Evolutionary conservation across 2,888 invertebrate genomes (phyloP).

Genomic region (Noctua fimbriata): DNA sequence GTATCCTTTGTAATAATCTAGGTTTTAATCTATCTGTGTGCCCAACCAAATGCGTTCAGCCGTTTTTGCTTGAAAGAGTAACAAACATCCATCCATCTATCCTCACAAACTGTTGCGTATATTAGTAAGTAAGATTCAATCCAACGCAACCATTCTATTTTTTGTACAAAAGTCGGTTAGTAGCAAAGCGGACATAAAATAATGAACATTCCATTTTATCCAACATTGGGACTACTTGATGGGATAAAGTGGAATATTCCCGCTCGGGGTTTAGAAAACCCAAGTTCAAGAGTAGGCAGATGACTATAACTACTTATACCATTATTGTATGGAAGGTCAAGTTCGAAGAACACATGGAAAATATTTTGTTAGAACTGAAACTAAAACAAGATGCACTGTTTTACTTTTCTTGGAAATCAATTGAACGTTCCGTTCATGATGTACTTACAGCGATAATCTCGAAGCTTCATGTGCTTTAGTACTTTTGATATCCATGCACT

Average conservation of each 20-base stretch:
- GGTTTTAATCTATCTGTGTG: too few relatives aligned
- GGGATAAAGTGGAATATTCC: background rate
- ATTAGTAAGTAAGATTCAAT: too few relatives aligned
- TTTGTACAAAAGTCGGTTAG: background rate
- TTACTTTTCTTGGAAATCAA: constrained; percentile 73
- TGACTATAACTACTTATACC: background rate
- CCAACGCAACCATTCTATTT: too few relatives aligned
- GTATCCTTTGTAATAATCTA: too few relatives aligned
- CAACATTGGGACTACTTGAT: background rate
- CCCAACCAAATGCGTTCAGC: background rate
- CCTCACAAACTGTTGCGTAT: background rate
- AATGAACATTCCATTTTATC: background rate
- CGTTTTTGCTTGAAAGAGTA: background rate
- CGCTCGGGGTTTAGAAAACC: background rate
- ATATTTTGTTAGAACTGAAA: constrained; percentile 71
- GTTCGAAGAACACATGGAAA: constrained; percentile 74
- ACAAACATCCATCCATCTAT: background rate
- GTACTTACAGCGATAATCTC: constrained; percentile 51
- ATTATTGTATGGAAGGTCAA: constrained; percentile 70
- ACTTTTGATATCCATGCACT: constrained; percentile 40
- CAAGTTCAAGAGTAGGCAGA: background rate
- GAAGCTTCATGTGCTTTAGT: constrained; percentile 53
- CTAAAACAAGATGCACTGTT: constrained; percentile 78
- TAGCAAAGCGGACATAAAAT: background rate
- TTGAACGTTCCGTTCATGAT: constrained; percentile 58